Percentiles rank a stretch among this genome's conserved stretches.
Conservation (phyloP, 2,113 vertebrate species). For the Myrmophylax atrothorax region DNA sequence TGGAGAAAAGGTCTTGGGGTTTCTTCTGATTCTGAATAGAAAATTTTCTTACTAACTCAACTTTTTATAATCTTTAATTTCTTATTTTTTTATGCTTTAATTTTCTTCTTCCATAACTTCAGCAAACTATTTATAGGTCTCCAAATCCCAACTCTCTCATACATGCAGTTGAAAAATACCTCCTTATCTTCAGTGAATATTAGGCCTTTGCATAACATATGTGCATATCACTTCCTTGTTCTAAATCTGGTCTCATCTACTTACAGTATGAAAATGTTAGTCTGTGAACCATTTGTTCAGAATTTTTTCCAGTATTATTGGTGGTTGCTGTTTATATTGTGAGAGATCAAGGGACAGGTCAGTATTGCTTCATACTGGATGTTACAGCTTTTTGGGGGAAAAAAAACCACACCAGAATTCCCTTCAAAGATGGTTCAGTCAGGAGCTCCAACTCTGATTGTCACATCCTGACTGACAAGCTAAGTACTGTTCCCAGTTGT, state of each 20-base stretch:
- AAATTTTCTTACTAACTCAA: neutral
- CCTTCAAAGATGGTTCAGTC: neutral
- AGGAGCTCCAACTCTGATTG: neutral
- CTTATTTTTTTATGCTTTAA: neutral
- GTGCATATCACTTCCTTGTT: slow-evolving; percentile 3
- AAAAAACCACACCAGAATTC: too few species aligned
- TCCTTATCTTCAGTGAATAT: slow-evolving; percentile 26
- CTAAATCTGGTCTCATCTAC: slow-evolving; percentile 24
- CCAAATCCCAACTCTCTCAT: neutral
- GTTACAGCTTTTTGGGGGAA: neutral
- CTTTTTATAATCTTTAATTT: neutral
- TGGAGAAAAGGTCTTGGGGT: neutral
- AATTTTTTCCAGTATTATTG: neutral
- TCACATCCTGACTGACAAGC: neutral
- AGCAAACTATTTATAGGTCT: neutral
- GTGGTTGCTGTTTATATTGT: neutral
- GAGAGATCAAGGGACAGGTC: neutral
- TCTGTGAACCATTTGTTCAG: neutral
- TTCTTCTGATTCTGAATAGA: neutral
- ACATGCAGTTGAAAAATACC: neutral
- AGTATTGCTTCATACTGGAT: neutral
- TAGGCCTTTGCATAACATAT: slow-evolving; percentile 39
- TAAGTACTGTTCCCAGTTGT: neutral
- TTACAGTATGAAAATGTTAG: neutral
- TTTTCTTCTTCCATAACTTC: neutral